Conservation (phyloP, 2,113 vertebrate species). For the Megaptera novaeangliae region DNA sequence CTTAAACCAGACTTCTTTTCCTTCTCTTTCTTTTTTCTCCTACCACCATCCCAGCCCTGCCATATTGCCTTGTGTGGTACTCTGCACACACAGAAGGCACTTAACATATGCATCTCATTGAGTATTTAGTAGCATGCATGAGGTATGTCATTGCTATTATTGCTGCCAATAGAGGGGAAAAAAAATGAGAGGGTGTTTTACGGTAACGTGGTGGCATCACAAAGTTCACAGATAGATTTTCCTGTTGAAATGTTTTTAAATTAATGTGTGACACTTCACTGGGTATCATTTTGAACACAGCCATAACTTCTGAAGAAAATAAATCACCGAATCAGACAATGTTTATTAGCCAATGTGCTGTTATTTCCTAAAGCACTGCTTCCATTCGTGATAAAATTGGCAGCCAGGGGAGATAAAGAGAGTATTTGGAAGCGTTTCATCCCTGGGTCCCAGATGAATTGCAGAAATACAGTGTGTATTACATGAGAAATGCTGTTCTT, state of each 20-base stretch:
- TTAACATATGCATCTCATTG: neutral
- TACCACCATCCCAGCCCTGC: accelerated
- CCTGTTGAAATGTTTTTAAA: constrained; percentile 55
- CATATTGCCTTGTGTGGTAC: neutral
- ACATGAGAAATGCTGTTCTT: neutral
- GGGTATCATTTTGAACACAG: constrained; percentile 47
- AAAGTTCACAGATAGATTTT: constrained; percentile 39
- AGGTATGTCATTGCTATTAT: neutral
- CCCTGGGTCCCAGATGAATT: neutral
- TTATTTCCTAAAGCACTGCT: constrained; percentile 37
- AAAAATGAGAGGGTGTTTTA: neutral
- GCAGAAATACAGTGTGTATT: neutral
- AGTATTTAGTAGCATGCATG: neutral
- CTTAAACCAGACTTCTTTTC: neutral
- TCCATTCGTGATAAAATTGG: constrained; percentile 29
- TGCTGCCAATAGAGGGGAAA: neutral
- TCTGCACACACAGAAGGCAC: neutral
- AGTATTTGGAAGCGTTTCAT: neutral
- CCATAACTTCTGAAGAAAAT: constrained; percentile 54
- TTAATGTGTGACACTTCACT: constrained; percentile 55
- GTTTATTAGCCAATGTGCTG: constrained; percentile 51
- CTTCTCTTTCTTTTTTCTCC: neutral
- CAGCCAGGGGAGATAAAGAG: constrained; percentile 40
- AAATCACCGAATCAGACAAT: constrained; percentile 45
- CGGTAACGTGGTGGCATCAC: neutral